These are phyloP conservation scores for Pseudomyrmex dendroicus DNA, from an alignment of 1,140 invertebrate genomes.

Conservation along the genomic window DNA sequence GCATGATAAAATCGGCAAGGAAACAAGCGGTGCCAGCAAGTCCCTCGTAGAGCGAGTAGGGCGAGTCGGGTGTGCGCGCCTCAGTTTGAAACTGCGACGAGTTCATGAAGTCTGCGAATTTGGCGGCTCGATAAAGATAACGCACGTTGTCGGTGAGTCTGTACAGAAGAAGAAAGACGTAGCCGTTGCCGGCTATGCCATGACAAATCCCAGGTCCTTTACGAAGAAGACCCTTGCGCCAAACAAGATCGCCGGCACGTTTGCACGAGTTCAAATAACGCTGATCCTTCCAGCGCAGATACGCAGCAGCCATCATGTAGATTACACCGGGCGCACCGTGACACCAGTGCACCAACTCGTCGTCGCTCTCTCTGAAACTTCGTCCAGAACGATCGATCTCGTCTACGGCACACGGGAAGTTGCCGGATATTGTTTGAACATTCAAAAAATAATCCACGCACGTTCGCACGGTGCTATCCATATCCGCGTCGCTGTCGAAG, in stretches of 20 bases:
- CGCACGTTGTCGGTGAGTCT: constrained; percentile 90
- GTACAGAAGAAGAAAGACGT: constrained; percentile 93
- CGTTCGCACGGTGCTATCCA: constrained; percentile 85
- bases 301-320: constrained; percentile 93
- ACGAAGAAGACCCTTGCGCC: constrained; percentile 91
- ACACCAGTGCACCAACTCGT: constrained; percentile 94
- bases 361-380: constrained; percentile 81
- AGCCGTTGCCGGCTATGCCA: constrained; percentile 94
- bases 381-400: constrained; percentile 85
- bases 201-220: constrained; percentile 95
- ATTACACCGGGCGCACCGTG: constrained; percentile 93
- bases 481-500: constrained; percentile 85
- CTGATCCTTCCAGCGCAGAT: constrained; percentile 89
- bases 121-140: constrained; percentile 90
- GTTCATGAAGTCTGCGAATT: constrained; percentile 92
- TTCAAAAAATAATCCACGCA: constrained; percentile 88
- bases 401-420: constrained; percentile 92
- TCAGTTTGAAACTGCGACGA: constrained; percentile 88
- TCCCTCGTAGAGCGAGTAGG: constrained; percentile 94
- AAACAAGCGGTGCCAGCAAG: constrained; percentile 94
- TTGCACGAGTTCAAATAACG: constrained; percentile 90
- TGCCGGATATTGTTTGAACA: constrained; percentile 89
- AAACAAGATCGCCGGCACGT: constrained; percentile 90
- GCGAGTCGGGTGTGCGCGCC: constrained; percentile 92
- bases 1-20: constrained; percentile 90